Conservation (phyloP, 2,113 vertebrate species). For the Spilogale gracilis region DNA sequence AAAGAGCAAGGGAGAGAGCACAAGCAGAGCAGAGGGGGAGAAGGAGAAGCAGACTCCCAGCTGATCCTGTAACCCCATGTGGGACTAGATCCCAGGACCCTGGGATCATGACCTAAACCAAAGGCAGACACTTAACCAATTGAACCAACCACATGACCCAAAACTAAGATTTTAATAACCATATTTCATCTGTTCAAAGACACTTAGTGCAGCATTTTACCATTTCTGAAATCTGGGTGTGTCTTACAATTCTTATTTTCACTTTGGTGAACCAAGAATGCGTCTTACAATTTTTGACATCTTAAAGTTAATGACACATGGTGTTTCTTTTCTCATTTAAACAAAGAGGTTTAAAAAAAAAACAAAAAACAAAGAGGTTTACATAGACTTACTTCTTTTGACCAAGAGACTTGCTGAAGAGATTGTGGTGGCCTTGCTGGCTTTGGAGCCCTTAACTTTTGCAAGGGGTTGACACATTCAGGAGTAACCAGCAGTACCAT, state of each 20-base stretch:
- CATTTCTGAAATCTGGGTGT: neutral
- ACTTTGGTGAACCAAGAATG: neutral
- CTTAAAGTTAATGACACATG: neutral
- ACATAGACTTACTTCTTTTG: neutral
- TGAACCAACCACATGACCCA: neutral
- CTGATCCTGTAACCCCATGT: neutral
- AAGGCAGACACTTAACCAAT: neutral
- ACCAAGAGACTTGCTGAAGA: neutral
- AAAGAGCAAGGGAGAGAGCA: neutral
- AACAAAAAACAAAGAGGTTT: neutral
- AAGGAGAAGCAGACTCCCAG: neutral
- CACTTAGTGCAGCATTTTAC: neutral
- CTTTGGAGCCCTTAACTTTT: neutral
- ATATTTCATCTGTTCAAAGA: neutral
- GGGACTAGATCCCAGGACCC: too few relatives aligned
- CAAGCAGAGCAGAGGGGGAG: neutral
- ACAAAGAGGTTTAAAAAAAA: neutral
- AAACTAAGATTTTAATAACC: constrained; percentile 1
- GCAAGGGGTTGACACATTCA: neutral
- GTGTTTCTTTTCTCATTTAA: neutral
- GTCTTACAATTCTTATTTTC: constrained; percentile 37
- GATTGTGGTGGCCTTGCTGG: neutral
- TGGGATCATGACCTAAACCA: neutral
- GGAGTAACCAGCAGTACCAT: neutral
- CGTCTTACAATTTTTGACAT: neutral